Conservation (phyloP, 2,797 vertebrate species). For the Erethizon dorsatum region DNA sequence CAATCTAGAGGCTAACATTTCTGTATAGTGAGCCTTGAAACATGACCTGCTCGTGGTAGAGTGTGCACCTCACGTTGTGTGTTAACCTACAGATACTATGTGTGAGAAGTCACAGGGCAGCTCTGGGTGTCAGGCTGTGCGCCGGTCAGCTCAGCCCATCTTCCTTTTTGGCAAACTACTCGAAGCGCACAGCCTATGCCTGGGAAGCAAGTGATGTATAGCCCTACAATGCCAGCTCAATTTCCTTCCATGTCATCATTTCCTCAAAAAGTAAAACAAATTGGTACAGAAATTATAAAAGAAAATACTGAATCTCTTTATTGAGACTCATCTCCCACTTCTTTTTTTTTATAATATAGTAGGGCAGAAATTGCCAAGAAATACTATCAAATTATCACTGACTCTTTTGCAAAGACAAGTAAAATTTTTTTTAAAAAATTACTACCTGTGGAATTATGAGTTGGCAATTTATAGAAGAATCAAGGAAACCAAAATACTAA, state of each 20-base stretch:
- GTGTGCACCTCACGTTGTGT: background rate
- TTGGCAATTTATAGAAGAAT: slow-evolving; percentile 43
- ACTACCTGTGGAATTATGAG: background rate
- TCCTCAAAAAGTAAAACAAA: slow-evolving; percentile 52
- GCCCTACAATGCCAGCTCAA: background rate
- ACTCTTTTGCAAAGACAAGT: slow-evolving; percentile 48
- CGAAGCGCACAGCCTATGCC: background rate
- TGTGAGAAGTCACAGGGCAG: background rate
- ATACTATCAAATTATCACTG: slow-evolving; percentile 37
- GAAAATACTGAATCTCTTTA: slow-evolving; percentile 31
- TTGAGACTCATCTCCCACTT: background rate
- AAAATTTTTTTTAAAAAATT: background rate
- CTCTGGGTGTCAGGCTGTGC: background rate
- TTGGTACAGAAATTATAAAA: slow-evolving; percentile 14
- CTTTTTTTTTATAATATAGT: slow-evolving; percentile 60
- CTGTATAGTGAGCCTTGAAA: background rate
- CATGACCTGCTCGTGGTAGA: background rate
- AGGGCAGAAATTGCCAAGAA: slow-evolving; percentile 36
- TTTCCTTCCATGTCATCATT: slow-evolving; percentile 7
- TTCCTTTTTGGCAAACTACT: slow-evolving; percentile 39
- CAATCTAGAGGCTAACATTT: background rate
- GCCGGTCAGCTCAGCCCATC: background rate
- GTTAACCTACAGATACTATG: background rate
- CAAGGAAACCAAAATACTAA: slow-evolving; percentile 8
- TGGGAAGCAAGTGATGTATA: background rate